Conservation (phyloP, 2,888 invertebrate species). For the Monopis laevigella region DNA sequence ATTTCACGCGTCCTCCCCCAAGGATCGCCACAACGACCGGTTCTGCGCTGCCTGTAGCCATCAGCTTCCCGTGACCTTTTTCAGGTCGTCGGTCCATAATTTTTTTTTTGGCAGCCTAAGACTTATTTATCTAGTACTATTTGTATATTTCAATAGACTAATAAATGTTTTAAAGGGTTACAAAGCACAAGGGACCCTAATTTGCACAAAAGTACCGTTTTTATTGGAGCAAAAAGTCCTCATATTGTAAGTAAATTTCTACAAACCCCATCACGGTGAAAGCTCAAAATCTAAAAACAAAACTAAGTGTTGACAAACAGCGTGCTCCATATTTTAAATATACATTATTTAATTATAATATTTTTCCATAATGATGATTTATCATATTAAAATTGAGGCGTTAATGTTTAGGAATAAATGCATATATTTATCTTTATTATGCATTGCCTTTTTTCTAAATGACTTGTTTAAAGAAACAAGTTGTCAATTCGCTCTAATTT, state of each 20-base stretch:
- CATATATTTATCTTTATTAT: constrained; percentile 3
- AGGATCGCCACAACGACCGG: too few species aligned
- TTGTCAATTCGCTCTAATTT: not conserved
- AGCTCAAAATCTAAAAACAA: not conserved
- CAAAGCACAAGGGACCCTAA: constrained; percentile 7
- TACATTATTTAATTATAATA: constrained; percentile 1
- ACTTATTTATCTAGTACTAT: too few species aligned
- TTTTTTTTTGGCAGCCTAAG: too few species aligned
- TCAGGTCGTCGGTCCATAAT: too few species aligned
- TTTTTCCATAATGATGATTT: constrained; percentile 4
- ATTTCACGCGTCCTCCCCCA: too few species aligned
- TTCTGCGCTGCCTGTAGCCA: too few species aligned
- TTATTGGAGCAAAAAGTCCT: constrained; percentile 11
- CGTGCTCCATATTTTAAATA: constrained; percentile 4
- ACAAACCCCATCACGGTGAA: constrained; percentile 12
- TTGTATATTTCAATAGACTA: too few species aligned
- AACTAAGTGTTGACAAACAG: constrained; percentile 4
- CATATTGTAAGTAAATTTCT: constrained; percentile 29
- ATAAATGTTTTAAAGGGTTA: too few species aligned
- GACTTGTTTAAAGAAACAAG: constrained; percentile 3
- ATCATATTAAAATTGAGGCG: not conserved
- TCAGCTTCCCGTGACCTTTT: too few species aligned
- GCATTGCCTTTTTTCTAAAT: constrained; percentile 7
- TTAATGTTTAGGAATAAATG: constrained; percentile 7
- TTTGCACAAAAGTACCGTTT: constrained; percentile 10